Conservation (phyloP, 2,113 vertebrate species). For the Paramisgurnus dabryanus region DNA sequence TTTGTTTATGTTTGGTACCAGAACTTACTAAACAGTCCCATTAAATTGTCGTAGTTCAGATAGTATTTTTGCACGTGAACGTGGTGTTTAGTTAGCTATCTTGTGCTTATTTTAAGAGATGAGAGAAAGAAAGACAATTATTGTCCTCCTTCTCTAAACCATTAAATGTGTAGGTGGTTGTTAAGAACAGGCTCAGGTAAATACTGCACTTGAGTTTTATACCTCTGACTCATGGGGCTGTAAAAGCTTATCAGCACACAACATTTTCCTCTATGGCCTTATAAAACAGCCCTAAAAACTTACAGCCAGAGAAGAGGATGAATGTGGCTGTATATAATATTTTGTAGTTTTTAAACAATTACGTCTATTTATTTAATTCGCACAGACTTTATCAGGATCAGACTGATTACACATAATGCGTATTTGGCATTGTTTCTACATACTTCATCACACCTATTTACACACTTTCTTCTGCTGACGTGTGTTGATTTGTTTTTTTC, state of each 20-base stretch:
- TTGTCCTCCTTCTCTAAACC: slow-evolving; percentile 63
- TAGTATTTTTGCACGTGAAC: slow-evolving; percentile 27
- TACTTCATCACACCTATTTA: slow-evolving; percentile 53
- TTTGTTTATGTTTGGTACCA: slow-evolving; percentile 66
- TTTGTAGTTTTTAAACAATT: background rate
- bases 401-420: slow-evolving; percentile 68
- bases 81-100: slow-evolving; percentile 61
- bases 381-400: slow-evolving; percentile 7
- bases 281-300: slow-evolving; percentile 45
- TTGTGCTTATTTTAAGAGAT: slow-evolving; percentile 66
- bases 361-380: too few relatives aligned
- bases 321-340: background rate
- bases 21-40: slow-evolving; percentile 54
- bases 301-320: background rate
- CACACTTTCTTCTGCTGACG: slow-evolving; percentile 61
- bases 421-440: slow-evolving; percentile 58
- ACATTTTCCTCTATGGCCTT: slow-evolving; percentile 45
- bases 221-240: slow-evolving; percentile 64
- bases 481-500: slow-evolving; percentile 71
- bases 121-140: slow-evolving; percentile 23
- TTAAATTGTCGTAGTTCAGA: slow-evolving; percentile 58
- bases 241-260: slow-evolving; percentile 65
- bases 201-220: slow-evolving; percentile 64
- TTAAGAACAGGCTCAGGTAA: slow-evolving; percentile 68
- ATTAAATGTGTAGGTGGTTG: slow-evolving; percentile 69